Conservation (phyloP, 1,140 invertebrate species). For the Drosophila tristis region DNA sequence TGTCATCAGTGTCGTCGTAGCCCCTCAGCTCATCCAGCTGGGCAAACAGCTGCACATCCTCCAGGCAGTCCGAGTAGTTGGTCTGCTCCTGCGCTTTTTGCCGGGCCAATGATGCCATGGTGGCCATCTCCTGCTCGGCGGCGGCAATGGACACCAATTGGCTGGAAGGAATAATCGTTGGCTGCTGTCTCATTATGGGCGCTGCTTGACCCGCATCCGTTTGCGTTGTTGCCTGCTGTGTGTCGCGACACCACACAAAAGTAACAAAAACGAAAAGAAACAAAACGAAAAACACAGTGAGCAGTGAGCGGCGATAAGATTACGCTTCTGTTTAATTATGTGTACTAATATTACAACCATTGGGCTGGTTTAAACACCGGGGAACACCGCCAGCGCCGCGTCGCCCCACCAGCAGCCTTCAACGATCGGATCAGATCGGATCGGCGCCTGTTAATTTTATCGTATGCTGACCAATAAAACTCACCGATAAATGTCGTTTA, state of each 20-base stretch:
- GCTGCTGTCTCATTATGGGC: background rate
- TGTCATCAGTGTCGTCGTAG: background rate
- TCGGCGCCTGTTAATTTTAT: slow-evolving; percentile 39
- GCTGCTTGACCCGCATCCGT: background rate
- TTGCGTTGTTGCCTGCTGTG: slow-evolving; percentile 1
- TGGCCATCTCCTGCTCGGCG: slow-evolving; percentile 8
- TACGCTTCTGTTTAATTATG: slow-evolving; percentile 38
- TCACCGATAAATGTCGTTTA: slow-evolving; percentile 39
- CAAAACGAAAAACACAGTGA: background rate
- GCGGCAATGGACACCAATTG: slow-evolving; percentile 5
- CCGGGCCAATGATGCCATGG: background rate
- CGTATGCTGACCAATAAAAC: slow-evolving; percentile 56
- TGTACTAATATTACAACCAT: slow-evolving; percentile 41
- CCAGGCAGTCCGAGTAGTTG: slow-evolving; percentile 46
- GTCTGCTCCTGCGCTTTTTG: slow-evolving; percentile 1
- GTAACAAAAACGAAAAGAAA: background rate
- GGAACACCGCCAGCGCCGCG: no score
- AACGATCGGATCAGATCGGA: slow-evolving; percentile 6
- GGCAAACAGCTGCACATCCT: slow-evolving; percentile 56
- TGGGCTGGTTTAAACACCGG: slow-evolving; percentile 7
- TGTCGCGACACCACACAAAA: slow-evolving; percentile 9
- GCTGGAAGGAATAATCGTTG: background rate
- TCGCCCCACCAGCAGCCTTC: background rate
- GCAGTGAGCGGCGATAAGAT: slow-evolving; percentile 31
- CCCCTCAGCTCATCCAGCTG: slow-evolving; percentile 34